Percentiles rank a stretch among this genome's conserved stretches.
Evolutionary conservation across 2,888 invertebrate genomes (phyloP).

Genomic region (Axea sp.): DNA sequence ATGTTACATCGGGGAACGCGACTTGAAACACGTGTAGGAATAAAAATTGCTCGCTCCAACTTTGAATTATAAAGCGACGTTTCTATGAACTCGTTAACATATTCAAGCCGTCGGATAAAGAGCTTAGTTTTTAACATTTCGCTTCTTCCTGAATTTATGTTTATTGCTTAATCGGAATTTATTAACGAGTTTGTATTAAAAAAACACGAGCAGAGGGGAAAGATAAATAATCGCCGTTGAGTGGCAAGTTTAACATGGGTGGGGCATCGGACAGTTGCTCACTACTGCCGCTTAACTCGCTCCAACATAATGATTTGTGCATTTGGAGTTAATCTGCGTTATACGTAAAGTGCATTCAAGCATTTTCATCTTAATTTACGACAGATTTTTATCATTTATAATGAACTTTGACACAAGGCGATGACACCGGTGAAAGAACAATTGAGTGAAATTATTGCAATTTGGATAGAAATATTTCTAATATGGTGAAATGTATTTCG

Average conservation of each 20-base stretch:
- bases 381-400: conserved; percentile 6
- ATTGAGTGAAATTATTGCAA: no score
- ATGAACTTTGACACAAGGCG: conserved; percentile 9
- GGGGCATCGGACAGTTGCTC: no score
- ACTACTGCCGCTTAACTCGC: not conserved
- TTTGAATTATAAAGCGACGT: conserved; percentile 12
- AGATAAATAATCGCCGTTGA: not conserved
- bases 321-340: conserved; percentile 10
- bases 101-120: conserved; percentile 1
- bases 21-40: conserved; percentile 30
- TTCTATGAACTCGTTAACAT: conserved; percentile 27
- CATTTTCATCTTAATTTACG: conserved; percentile 4
- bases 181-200: conserved; percentile 26
- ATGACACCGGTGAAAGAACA: no score
- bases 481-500: no score
- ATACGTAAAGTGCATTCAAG: conserved; percentile 1
- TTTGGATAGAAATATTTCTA: no score
- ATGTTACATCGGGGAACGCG: conserved; percentile 15
- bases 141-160: conserved; percentile 13
- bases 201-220: no score
- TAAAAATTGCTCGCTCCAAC: conserved; percentile 25
- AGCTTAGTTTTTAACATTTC: conserved; percentile 12
- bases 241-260: no score
- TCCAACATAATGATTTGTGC: conserved; percentile 12
- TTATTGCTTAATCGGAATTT: conserved; percentile 41